phyloP scores from a whole-genome alignment of 2,888 invertebrate genomes.

The Lepetodrilus schrolli region DNA sequence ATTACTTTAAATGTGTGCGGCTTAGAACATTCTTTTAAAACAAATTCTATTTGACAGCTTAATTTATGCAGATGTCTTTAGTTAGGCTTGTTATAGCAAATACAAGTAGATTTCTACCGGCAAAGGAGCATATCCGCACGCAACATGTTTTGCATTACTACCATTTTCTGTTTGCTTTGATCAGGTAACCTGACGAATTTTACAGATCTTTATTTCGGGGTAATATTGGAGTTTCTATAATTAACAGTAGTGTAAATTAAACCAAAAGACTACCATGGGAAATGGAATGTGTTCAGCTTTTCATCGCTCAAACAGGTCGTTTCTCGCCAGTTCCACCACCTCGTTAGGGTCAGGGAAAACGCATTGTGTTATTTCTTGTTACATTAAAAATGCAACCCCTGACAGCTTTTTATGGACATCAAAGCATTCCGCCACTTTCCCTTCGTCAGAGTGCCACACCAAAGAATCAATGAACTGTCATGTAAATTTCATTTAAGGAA shows the following conservation, averaged over 20 bases:
- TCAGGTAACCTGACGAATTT: no score
- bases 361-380: not conserved
- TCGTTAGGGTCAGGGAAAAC: not conserved
- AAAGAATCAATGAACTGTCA: not conserved
- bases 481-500: slow-evolving; percentile 22
- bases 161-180: no score
- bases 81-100: no score
- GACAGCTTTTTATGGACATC: slow-evolving; percentile 6
- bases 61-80: no score
- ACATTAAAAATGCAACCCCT: not conserved
- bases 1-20: no score
- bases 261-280: not conserved
- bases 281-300: slow-evolving; percentile 8
- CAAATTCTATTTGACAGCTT: no score
- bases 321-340: not conserved
- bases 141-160: no score
- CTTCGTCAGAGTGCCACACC: not conserved
- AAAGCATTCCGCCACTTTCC: not conserved
- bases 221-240: not conserved
- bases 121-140: no score
- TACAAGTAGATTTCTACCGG: no score
- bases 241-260: not conserved
- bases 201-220: no score
- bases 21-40: no score
- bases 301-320: not conserved